Evolutionary conservation across 2,113 vertebrate species (phyloP), one percentile per base, ranked within the genome.

Genomic region (Callionymus lyra): DNA sequence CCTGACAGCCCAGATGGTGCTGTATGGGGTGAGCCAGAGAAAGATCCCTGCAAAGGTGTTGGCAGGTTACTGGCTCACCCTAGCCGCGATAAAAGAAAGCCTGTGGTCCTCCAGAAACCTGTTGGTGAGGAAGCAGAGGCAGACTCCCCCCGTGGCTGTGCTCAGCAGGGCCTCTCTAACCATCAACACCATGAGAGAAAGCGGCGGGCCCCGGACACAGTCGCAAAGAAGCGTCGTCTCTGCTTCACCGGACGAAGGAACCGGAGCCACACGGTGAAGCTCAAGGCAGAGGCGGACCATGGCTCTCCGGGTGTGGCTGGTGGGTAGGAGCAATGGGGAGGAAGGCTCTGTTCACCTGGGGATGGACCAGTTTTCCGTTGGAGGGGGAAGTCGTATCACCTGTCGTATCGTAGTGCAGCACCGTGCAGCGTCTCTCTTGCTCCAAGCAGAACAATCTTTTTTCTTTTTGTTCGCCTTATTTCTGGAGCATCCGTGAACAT

Each of bases 41-140:
- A 19, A 14, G 6, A 12, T 6, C 1, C 13, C 2, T 13, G 0
- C 6, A 1, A 4, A 3, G 11, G 40, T 31, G 10, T 41, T 42
- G 9, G 38, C 16, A 0, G 12, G 13, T 0, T 17, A 39, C 6
- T 42, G 48, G 39, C 51, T 46, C 43, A 39, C 27, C 41, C 46
- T 57, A 1, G 55, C 15, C 14, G 47, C 47, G 41, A 50, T 58
- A 6, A 50, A 45, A 31, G 47, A 58, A 9, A 17, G 41, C 46
- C 50, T 34, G 1, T 56, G 46, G 53, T 33, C 38, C 39, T 57
- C 46, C 40, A 49, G 40, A 34, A 57, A 57, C 27, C n/a, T 57
- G 54, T 21, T 57, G 54, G 54, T 31, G 35, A 50, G 41, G 2
- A 57, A 16, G 55, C 55, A 45, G 41, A 58, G 9, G 47, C 42